These are phyloP conservation scores for Sceloporus tristichus DNA, from an alignment of 2,113 vertebrate genomes.

Conservation along the genomic window DNA sequence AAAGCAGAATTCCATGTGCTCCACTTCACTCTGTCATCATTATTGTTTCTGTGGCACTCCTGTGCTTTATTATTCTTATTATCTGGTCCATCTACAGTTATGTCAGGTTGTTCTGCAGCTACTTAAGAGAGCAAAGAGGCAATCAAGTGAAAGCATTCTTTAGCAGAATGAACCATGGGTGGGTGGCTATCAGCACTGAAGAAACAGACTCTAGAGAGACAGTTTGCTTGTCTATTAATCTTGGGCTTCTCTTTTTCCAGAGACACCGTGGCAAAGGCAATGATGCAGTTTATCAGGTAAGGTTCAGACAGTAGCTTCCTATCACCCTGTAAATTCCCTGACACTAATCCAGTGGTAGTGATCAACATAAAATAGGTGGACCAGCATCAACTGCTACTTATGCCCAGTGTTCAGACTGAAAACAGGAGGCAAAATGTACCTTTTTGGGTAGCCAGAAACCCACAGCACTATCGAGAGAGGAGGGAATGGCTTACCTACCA, in stretches of 20 bases:
- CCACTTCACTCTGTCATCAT: not conserved
- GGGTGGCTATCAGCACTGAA: no score
- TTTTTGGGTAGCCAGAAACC: not conserved
- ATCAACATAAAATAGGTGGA: not conserved
- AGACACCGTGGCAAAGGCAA: constrained; percentile 80
- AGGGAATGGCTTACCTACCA: no score
- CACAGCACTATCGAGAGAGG: not conserved
- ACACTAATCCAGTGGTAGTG: not conserved
- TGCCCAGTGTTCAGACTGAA: not conserved
- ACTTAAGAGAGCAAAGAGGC: not conserved
- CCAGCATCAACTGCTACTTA: not conserved
- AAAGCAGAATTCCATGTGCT: not conserved
- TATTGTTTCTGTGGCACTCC: not conserved
- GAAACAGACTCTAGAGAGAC: not conserved
- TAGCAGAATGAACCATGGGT: no score
- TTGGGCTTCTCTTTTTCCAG: constrained; percentile 42
- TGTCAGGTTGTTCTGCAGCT: not conserved
- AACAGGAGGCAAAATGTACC: not conserved
- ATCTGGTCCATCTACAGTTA: not conserved
- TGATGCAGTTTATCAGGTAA: constrained; percentile 84
- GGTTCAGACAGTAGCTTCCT: constrained; percentile 11
- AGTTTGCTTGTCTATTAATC: constrained; percentile 33
- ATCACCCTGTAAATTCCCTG: not conserved
- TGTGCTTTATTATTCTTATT: not conserved
- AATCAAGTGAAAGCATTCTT: not conserved